Evolutionary conservation across 2,797 vertebrate genomes (phyloP), one percentile per base, ranked within the genome.

Genomic region (Anas georgica): DNA sequence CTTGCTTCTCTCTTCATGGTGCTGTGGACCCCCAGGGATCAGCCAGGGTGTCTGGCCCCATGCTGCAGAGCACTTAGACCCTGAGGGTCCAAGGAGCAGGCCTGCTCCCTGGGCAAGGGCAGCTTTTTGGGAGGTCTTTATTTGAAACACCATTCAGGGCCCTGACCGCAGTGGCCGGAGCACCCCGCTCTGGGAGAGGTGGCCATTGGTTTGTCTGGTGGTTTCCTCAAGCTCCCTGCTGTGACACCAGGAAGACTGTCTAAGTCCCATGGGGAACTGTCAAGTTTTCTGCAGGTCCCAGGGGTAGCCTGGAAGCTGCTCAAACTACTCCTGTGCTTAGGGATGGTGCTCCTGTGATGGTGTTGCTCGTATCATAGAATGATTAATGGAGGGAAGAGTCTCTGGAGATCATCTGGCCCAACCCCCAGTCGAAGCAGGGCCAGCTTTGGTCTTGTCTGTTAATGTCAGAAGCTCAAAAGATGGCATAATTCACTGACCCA

Each of bases 1-100:
- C 55, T 77, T 11, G 4, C 15, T 50, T 43, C 9, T 37, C 12
- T 17, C 11, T 59, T 5, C 48, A 58, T 3, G 16, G 29, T 45
- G 33, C 3, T 7, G 3, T 26, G 68, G 25, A 5, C 17, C 1
- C 0, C 39, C 33, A 0, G 5, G 21, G 7, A 2, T 10, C 7
- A 58, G 29, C 43, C 31, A n/a, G 12, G 17, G 22, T 54, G 11
- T 7, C 52, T 6, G 22, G 41, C 8, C 26, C 17, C 14, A 14
- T n/a, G 23, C 11, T 2, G 1, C 22, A 28, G 18, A 58, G 7
- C 22, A 17, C 28, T 46, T 48, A 31, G 7, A 3, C n/a, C 59
- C 25, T n/a, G 52, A 72, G 17, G 17, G 12, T 7, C 21, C 15
- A n/a, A 46, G 37, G 26, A 72, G 25, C 0, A 0, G n/a, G 13